Evolutionary conservation across 1,140 invertebrate genomes (phyloP).

Genomic region (Heliconius hewitsoni): DNA sequence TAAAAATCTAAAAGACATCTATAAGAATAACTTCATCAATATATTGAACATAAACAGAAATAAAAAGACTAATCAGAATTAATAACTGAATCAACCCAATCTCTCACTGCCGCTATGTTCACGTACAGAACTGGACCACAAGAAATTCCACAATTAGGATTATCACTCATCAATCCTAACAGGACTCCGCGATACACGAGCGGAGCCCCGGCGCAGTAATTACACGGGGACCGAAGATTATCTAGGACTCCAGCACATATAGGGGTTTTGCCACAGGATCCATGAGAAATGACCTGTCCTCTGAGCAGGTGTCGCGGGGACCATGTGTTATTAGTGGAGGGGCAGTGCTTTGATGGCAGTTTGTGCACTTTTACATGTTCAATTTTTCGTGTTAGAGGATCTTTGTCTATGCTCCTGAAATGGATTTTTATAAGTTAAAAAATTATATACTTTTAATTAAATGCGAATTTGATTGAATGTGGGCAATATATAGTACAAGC

Average conservation of each 20-base stretch:
- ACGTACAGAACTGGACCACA: constrained; percentile 57
- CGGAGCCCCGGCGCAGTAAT: constrained; percentile 57
- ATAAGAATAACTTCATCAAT: too few species aligned
- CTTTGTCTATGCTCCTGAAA: constrained; percentile 39
- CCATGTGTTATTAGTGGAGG: constrained; percentile 29
- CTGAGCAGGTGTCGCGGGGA: constrained; percentile 42
- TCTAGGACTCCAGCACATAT: constrained; percentile 44
- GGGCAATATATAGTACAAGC: too few species aligned
- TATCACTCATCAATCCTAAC: constrained; percentile 49
- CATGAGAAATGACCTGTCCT: constrained; percentile 24
- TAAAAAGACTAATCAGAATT: constrained; percentile 15
- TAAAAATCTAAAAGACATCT: too few species aligned
- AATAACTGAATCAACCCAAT: constrained; percentile 51
- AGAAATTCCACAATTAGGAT: constrained; percentile 45
- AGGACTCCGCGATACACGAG: constrained; percentile 46
- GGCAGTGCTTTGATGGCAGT: constrained; percentile 37
- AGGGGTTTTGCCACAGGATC: constrained; percentile 29
- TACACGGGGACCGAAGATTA: constrained; percentile 43
- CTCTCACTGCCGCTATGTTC: constrained; percentile 42
- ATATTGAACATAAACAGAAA: neutral
- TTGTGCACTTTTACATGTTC: constrained; percentile 34
- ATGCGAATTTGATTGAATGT: too few species aligned
- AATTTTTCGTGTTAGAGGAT: constrained; percentile 23
- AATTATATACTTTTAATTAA: too few species aligned
- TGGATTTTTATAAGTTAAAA: too few species aligned